phyloP scores from a whole-genome alignment of 1,140 invertebrate genomes.

The Portunus trituberculatus region DNA sequence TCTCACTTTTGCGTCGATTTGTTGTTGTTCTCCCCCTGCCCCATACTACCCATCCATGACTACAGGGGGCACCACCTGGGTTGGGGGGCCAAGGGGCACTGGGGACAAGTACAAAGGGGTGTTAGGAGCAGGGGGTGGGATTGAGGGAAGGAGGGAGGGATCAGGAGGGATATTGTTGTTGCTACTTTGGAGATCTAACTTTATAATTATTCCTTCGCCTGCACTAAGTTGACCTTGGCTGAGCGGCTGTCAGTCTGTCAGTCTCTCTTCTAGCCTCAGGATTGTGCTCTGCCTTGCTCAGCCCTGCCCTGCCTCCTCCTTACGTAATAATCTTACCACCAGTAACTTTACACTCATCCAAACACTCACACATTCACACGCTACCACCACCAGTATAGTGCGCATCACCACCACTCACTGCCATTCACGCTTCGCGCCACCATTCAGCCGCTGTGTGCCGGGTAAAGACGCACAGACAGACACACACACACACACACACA shows the following conservation, averaged over 20 bases:
- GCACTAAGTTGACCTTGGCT: neutral
- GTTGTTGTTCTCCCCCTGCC: neutral
- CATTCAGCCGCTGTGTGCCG: neutral
- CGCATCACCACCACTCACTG: neutral
- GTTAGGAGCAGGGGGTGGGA: neutral
- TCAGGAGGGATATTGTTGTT: neutral
- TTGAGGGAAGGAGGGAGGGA: neutral
- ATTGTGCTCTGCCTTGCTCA: neutral
- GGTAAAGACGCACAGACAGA: neutral
- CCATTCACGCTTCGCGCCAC: neutral
- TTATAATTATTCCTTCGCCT: neutral
- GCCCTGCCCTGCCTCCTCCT: neutral
- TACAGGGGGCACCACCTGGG: no score
- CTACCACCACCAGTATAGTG: neutral
- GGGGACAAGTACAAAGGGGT: neutral
- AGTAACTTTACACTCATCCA: neutral
- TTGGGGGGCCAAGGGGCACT: neutral
- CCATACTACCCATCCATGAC: neutral
- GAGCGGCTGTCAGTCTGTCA: neutral
- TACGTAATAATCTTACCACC: neutral
- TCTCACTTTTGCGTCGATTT: neutral
- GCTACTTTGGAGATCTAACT: neutral
- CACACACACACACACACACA: neutral
- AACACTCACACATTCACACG: slow-evolving; percentile 21
- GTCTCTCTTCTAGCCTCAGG: neutral